Evolutionary conservation across 1,140 invertebrate genomes (phyloP), one percentile per base, ranked within the genome.

Genomic region (Drosophila pseudoobscura): DNA sequence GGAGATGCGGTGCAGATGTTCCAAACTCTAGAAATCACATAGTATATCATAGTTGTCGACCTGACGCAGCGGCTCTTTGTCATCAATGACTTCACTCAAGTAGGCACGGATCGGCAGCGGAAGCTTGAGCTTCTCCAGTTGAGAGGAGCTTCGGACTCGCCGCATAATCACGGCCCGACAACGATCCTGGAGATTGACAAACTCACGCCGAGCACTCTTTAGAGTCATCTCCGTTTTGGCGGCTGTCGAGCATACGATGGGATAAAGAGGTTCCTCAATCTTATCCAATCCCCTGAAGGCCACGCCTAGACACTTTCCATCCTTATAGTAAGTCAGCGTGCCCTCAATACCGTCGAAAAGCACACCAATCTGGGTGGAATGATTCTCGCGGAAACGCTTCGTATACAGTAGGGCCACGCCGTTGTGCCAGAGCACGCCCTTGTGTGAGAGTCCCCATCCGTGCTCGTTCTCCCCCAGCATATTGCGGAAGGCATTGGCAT

Each of bases 211-310:
- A 26, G 93, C 93, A 5, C 91, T 82, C 11, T 92, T 92, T 0
- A 96, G 77, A 0, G 93, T 93, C 94, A 96, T 95, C 91, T 95
- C 94, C 3, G 95, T 96, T 91, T 95, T 96, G 17, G 95, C 95
- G 0, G 95, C 95, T 0, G 95, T 96, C 2, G 95, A 96, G 69
- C 94, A 94, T 2, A 96, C 92, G 39, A 95, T 94, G 4, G 95
- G 95, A 90, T 94, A 96, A 0, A 96, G 91, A 6, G 94, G 93
- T 58, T 95, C 94, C 31, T 80, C 65, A 11, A 91, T 75, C 89
- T 91, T 92, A 64, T 94, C 90, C n/a, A 94, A 69, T 24, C 92
- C 93, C 17, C 92, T 88, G 69, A 94, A 94, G 0, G 93, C 94
- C 0, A 94, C 91, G 3, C 93, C 95, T 29, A 96, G 92, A 88